Conservation (phyloP, 1,140 invertebrate genomes). For the Aporrectodea caliginosa region DNA sequence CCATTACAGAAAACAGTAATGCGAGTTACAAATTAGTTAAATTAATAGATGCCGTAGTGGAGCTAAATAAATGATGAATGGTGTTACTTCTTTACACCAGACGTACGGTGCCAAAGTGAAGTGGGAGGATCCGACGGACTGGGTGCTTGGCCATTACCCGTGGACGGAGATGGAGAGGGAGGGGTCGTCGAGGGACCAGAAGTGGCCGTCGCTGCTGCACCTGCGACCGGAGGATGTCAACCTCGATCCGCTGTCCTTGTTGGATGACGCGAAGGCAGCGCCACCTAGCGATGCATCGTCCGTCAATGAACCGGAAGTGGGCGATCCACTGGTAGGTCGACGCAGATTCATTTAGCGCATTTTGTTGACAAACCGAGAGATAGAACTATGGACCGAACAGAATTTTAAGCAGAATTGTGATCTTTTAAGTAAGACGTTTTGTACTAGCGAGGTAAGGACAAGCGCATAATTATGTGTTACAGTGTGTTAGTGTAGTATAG, state of each 20-base stretch:
- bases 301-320: background rate
- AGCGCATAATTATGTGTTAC: too few species aligned
- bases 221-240: constrained; percentile 70
- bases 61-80: too few species aligned
- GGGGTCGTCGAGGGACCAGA: too few species aligned
- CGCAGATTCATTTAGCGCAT: too few species aligned
- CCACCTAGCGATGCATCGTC: too few species aligned
- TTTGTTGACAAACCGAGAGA: too few species aligned
- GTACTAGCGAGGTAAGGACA: too few species aligned
- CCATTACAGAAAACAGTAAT: too few species aligned
- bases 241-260: constrained; percentile 58
- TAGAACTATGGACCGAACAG: too few species aligned
- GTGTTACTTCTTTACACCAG: constrained; percentile 36
- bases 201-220: constrained; percentile 53
- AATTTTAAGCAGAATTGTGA: background rate
- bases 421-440: background rate
- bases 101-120: constrained; percentile 59
- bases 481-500: too few species aligned
- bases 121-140: constrained; percentile 84
- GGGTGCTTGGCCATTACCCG: constrained; percentile 84
- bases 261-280: background rate
- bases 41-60: too few species aligned
- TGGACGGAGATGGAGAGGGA: constrained; percentile 62
- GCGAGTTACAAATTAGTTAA: too few species aligned
- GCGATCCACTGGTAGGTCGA: background rate